A percentile compares a stretch with the other conserved stretches of the same genome.
Evolutionary conservation across 1,140 invertebrate species (phyloP).

Genomic region (Drosophila pseudoananassae): DNA sequence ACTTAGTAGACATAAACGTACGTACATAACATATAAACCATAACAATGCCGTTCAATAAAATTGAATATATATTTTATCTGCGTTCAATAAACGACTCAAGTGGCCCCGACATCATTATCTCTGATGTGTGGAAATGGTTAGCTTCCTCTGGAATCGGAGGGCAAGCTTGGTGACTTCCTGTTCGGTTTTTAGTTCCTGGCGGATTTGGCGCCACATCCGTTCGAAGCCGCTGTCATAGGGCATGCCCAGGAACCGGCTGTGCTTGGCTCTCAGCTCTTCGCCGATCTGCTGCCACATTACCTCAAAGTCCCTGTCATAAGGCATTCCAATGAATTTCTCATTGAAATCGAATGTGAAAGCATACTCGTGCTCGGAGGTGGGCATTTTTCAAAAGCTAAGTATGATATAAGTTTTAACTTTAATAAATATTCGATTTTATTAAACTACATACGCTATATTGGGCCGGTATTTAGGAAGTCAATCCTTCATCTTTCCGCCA

Average conservation of each 20-base stretch:
- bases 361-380: neutral
- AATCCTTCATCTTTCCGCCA: neutral
- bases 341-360: slow-evolving; percentile 4
- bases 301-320: slow-evolving; percentile 1
- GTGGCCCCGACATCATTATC: slow-evolving; percentile 8
- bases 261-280: neutral
- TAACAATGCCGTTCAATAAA: slow-evolving; percentile 58
- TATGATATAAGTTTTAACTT: no score
- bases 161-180: neutral
- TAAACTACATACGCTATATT: no score
- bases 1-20: slow-evolving; percentile 18
- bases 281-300: slow-evolving; percentile 3
- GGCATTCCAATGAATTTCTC: slow-evolving; percentile 1
- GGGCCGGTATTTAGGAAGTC: neutral
- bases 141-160: neutral
- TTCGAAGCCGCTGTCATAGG: slow-evolving; percentile 36
- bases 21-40: slow-evolving; percentile 36
- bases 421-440: no score
- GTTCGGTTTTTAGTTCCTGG: slow-evolving; percentile 9
- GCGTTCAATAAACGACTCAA: slow-evolving; percentile 27
- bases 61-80: slow-evolving; percentile 52
- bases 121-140: neutral
- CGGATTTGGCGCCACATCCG: slow-evolving; percentile 37
- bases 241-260: slow-evolving; percentile 3
- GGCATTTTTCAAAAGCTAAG: neutral